A percentile compares a stretch with the other conserved stretches of the same genome.
These are phyloP conservation scores for Labia minor DNA, from an alignment of 2,888 invertebrate species.

Conservation along the genomic window DNA sequence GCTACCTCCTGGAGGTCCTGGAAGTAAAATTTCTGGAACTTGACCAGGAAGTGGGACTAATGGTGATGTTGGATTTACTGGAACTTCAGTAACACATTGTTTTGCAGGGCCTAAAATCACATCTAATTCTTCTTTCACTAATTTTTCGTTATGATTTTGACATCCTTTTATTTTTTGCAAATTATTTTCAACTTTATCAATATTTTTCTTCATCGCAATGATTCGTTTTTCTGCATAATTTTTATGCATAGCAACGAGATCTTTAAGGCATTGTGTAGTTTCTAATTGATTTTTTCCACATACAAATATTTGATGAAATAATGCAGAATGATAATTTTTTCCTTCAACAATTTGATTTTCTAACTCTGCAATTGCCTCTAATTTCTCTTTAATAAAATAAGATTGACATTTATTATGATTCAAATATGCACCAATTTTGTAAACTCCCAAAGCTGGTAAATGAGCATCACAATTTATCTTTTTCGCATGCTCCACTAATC, in stretches of 20 bases:
- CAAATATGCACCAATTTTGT: not conserved
- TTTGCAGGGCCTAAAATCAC: not conserved
- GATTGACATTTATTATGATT: not conserved
- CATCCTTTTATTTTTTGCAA: not conserved
- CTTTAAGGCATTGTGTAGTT: not conserved
- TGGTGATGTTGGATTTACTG: too few species aligned
- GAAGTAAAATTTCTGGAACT: too few species aligned
- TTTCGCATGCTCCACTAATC: not conserved
- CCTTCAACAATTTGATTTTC: too few species aligned
- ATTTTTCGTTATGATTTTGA: not conserved
- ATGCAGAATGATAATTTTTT: not conserved
- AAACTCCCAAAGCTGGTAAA: not conserved
- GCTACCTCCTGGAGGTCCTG: too few species aligned
- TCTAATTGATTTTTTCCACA: too few species aligned
- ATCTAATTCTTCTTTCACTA: not conserved
- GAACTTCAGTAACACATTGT: not conserved
- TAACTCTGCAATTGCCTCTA: too few species aligned
- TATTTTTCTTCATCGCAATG: not conserved
- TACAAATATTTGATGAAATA: too few species aligned
- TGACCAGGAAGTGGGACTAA: too few species aligned
- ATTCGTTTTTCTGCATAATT: too few species aligned
- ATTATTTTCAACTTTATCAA: not conserved
- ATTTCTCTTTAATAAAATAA: too few species aligned
- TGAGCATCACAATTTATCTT: not conserved
- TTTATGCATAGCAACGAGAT: not conserved